Evolutionary conservation across 2,888 invertebrate species (phyloP).

Genomic region (Cerastis rubricosa): DNA sequence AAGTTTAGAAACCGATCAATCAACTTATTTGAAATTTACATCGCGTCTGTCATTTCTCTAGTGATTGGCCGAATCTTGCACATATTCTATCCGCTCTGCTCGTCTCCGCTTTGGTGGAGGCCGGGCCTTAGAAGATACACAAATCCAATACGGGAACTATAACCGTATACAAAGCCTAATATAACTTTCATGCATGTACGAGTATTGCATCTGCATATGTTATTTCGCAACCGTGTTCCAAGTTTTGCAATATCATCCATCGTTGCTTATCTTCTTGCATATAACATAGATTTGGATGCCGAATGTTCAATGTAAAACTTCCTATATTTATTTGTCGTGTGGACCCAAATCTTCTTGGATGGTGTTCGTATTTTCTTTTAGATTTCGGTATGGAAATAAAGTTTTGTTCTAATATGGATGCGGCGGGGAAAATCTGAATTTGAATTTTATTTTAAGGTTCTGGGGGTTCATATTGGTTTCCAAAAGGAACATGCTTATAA

Average conservation of each 20-base stretch:
- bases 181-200: constrained; percentile 42
- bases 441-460: not conserved
- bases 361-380: constrained; percentile 12
- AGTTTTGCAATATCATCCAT: constrained; percentile 66
- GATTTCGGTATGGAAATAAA: constrained; percentile 17
- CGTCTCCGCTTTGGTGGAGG: too few species aligned
- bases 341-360: constrained; percentile 22
- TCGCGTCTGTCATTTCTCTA: too few species aligned
- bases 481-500: not conserved
- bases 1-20: too few species aligned
- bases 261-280: constrained; percentile 57
- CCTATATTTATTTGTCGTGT: constrained; percentile 38
- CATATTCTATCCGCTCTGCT: too few species aligned
- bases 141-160: constrained; percentile 19
- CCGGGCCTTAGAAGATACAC: too few species aligned
- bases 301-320: constrained; percentile 47
- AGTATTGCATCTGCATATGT: constrained; percentile 24
- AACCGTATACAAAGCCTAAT: constrained; percentile 22
- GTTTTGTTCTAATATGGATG: constrained; percentile 8
- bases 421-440: not conserved
- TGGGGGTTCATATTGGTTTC: not conserved
- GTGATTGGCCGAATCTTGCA: too few species aligned
- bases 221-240: constrained; percentile 41
- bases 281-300: constrained; percentile 50
- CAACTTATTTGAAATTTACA: too few species aligned